Conservation (phyloP, 2,113 vertebrate genomes). For the Alosa alosa region DNA sequence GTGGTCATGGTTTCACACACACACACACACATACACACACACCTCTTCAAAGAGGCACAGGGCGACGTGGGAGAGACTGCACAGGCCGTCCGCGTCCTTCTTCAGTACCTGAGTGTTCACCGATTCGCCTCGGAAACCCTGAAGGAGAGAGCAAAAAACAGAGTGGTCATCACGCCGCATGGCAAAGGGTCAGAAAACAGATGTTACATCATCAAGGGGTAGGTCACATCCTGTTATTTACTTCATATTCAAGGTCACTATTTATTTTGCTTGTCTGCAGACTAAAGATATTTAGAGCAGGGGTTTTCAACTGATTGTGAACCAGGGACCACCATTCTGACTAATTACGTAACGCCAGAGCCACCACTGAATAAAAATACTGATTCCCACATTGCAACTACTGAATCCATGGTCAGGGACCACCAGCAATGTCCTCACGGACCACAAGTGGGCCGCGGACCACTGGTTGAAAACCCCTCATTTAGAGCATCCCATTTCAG, state of each 20-base stretch:
- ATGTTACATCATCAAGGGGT: neutral
- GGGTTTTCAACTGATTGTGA: neutral
- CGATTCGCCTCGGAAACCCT: constrained; percentile 72
- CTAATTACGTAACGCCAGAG: too few species aligned
- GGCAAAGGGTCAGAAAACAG: neutral
- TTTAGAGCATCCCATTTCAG: neutral
- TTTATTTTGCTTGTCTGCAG: neutral
- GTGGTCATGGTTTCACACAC: neutral
- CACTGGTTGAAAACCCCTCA: too few species aligned
- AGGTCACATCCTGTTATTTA: neutral
- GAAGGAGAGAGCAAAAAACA: constrained; percentile 7
- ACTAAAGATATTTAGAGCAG: neutral
- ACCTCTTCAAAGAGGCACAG: constrained; percentile 79
- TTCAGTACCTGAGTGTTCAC: constrained; percentile 72
- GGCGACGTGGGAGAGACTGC: constrained; percentile 73
- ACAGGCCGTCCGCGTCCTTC: constrained; percentile 73
- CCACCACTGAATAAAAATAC: too few species aligned
- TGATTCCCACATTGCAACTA: too few species aligned
- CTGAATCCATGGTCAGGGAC: too few species aligned
- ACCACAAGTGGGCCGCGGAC: too few species aligned
- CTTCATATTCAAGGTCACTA: neutral
- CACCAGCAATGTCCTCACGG: too few species aligned
- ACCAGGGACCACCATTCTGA: too few species aligned
- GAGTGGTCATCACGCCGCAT: neutral
- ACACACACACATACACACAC: constrained; percentile 29